These are phyloP conservation scores for Lycophotia porphyrea DNA, from an alignment of 2,888 invertebrate species.

Conservation along the genomic window DNA sequence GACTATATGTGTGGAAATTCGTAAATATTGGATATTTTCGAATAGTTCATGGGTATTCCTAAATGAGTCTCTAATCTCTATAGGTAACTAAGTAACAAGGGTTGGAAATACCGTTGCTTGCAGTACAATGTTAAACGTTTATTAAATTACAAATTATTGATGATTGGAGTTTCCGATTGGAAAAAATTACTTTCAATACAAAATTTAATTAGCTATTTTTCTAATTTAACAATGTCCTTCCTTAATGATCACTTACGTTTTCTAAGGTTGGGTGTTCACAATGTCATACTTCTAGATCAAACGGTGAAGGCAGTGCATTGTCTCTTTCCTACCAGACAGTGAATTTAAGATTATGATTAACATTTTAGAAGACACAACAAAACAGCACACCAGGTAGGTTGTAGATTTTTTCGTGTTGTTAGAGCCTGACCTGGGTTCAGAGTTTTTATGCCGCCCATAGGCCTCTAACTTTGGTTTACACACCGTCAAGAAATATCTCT, in stretches of 20 bases:
- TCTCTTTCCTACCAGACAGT: no score
- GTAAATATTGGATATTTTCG: not conserved
- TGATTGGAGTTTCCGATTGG: not conserved
- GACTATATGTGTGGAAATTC: no score
- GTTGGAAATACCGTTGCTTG: not conserved
- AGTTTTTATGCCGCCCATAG: no score
- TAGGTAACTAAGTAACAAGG: not conserved
- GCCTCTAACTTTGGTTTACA: no score
- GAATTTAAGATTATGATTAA: no score
- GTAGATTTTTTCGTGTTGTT: no score
- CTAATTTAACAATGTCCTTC: not conserved
- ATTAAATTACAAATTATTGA: not conserved
- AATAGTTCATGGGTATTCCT: not conserved
- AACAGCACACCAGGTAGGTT: no score
- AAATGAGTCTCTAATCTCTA: not conserved
- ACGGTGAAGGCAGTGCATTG: not conserved
- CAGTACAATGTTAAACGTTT: not conserved
- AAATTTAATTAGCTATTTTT: not conserved
- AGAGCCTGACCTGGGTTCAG: no score
- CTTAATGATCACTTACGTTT: not conserved
- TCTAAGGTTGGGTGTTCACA: not conserved
- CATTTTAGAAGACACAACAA: no score
- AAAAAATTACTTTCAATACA: not conserved
- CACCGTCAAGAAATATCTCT: no score
- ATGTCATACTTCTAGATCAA: not conserved